Percentiles rank a stretch among this genome's conserved stretches.
Evolutionary conservation across 92 coral and sea anemone genomes (phyloP).

Genomic region (Parazoanthus swiftii): DNA sequence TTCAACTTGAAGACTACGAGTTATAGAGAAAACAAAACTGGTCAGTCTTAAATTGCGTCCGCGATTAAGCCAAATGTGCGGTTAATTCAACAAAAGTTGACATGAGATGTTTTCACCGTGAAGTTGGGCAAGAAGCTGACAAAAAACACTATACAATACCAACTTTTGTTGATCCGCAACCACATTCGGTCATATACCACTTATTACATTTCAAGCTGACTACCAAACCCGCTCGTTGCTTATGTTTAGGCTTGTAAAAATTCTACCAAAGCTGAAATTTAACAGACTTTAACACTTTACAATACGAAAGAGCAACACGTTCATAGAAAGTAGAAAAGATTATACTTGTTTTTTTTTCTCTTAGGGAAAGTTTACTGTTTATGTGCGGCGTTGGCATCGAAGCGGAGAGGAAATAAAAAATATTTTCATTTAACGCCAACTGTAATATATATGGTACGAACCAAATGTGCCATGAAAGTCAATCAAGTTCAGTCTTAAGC

Average conservation of each 20-base stretch:
- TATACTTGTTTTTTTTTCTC: background rate
- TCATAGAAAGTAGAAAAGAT: too few species aligned
- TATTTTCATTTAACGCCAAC: too few species aligned
- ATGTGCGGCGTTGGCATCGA: too few species aligned
- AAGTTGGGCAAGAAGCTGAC: background rate
- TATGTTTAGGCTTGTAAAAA: background rate
- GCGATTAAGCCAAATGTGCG: background rate
- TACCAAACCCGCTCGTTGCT: background rate
- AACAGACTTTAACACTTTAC: background rate
- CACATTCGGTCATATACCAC: background rate
- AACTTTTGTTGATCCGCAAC: background rate
- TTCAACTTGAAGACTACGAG: background rate
- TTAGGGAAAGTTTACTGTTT: too few species aligned
- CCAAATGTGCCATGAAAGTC: too few species aligned
- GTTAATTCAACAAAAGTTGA: background rate
- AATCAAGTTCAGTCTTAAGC: too few species aligned
- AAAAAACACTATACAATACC: too few species aligned
- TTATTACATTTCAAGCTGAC: too few species aligned
- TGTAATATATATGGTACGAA: too few species aligned
- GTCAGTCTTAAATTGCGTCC: background rate
- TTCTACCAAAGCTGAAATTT: background rate
- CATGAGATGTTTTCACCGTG: background rate
- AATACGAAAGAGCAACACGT: background rate
- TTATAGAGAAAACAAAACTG: background rate
- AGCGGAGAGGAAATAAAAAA: background rate